Base-by-base conservation (phyloP, 2,888 invertebrate species). In the Carcina quercana region DNA sequence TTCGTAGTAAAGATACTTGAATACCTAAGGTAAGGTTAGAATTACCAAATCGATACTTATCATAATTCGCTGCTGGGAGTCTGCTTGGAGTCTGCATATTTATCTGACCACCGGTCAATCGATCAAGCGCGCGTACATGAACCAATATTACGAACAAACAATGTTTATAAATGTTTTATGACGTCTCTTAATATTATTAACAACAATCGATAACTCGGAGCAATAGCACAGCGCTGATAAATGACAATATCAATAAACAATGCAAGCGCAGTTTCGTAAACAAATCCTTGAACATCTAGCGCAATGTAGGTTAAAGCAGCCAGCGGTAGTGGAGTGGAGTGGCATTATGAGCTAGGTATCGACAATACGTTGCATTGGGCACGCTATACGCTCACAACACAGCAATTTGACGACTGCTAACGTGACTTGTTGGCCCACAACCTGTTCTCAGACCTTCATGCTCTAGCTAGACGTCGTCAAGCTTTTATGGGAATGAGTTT, bases 401-500 rank as follows among this genome's bases (percentile, higher is more conserved):
- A 20, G 33, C 32, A 28, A 36, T 42, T 38, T 37, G 44, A 42
- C 30, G 40, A 37, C 30, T 35, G 29, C 19, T 33, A 35, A 28
- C 38, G 36, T 45, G 43, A 43, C 40, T 38, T 38, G 38, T 40
- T 25, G 35, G 26, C 19, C 19, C 20, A 27, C 38, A 41, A 43
- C 43, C 39, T 40, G 37, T 40, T 41, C 28, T 7, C 34, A 38
- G 34, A 39, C 43, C 40, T 45, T 41, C 43, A 31, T 24, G 11
- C 11, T 20, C n/a, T n/a, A n/a, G 15, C 31, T 40, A 42, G 33
- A 32, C 40, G 35, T 29, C n/a, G n/a, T 44, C 38, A 30, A 33
- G 42, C 31, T 38, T 37, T 36, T 37, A 43, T 41, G 40, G 34
- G 40, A 43, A 41, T 39, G 36, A 28, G 31, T 43, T 43, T 41